Percentiles rank a stretch among this genome's conserved stretches.
phyloP scores from a whole-genome alignment of 2,113 vertebrate genomes.

The Nibea albiflora region DNA sequence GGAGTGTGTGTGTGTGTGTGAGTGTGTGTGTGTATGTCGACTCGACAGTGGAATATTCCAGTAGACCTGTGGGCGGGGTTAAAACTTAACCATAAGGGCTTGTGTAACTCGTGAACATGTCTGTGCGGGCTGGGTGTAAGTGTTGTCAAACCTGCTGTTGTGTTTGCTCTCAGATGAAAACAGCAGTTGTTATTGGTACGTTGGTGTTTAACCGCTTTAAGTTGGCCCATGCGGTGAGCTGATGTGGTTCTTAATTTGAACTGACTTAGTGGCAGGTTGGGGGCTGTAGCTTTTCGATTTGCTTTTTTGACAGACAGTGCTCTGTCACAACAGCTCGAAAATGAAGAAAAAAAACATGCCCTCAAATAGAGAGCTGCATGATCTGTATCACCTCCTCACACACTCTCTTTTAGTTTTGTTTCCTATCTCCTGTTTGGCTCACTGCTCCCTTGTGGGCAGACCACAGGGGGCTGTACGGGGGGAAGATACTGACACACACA shows the following conservation, averaged over 20 bases:
- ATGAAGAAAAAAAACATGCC: background rate
- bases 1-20: background rate
- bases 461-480: background rate
- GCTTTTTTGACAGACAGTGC: background rate
- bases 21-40: background rate
- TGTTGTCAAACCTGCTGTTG: conserved; percentile 7
- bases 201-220: background rate
- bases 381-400: background rate
- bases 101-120: conserved; percentile 9
- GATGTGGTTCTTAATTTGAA: background rate
- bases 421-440: background rate
- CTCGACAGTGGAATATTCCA: conserved; percentile 66
- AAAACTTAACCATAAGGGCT: conserved; percentile 5
- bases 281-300: background rate
- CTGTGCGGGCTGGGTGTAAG: background rate
- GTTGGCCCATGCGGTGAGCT: background rate
- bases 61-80: conserved; percentile 9
- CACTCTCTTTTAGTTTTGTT: background rate
- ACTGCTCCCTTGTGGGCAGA: conserved; percentile 22
- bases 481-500: background rate
- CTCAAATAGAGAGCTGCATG: background rate
- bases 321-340: background rate
- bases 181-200: background rate
- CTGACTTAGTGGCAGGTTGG: background rate
- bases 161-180: conserved; percentile 3